Conservation (phyloP, 2,797 vertebrate genomes). For the Lacerta agilis region DNA sequence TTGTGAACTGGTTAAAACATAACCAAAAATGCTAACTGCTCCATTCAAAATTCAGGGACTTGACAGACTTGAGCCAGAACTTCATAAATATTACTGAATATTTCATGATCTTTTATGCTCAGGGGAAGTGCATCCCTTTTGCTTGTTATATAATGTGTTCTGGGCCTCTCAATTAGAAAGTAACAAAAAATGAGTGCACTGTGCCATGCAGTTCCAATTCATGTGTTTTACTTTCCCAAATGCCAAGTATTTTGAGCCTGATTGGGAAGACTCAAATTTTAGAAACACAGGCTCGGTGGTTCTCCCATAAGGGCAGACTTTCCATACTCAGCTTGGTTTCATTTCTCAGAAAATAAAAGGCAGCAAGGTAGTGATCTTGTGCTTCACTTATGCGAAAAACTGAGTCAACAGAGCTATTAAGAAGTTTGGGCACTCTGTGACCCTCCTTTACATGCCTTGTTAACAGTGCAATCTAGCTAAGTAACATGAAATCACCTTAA, state of each 20-base stretch:
- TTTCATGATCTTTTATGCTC: conserved; percentile 58
- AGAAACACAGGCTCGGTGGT: no score
- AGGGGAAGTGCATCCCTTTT: conserved; percentile 59
- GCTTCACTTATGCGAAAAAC: no score
- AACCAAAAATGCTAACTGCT: conserved; percentile 40
- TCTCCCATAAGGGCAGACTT: no score
- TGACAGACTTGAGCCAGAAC: conserved; percentile 51
- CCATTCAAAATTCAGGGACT: conserved; percentile 62
- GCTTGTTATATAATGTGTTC: conserved; percentile 66
- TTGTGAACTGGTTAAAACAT: conserved; percentile 28
- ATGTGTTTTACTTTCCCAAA: conserved; percentile 51
- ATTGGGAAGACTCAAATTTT: not conserved
- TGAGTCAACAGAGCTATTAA: no score
- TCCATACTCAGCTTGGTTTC: no score
- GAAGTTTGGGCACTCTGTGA: no score
- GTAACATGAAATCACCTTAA: no score
- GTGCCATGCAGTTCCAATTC: conserved; percentile 64
- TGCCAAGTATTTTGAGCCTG: conserved; percentile 50
- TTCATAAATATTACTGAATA: conserved; percentile 66
- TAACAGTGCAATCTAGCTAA: not conserved
- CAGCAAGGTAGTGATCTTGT: no score
- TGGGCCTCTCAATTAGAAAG: conserved; percentile 58
- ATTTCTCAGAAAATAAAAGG: not conserved
- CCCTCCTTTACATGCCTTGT: not conserved
- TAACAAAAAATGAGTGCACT: conserved; percentile 55